A percentile compares a stretch with the other conserved stretches of the same genome.
Conservation (phyloP, 2,113 vertebrate species). For the Noturus placidus region DNA sequence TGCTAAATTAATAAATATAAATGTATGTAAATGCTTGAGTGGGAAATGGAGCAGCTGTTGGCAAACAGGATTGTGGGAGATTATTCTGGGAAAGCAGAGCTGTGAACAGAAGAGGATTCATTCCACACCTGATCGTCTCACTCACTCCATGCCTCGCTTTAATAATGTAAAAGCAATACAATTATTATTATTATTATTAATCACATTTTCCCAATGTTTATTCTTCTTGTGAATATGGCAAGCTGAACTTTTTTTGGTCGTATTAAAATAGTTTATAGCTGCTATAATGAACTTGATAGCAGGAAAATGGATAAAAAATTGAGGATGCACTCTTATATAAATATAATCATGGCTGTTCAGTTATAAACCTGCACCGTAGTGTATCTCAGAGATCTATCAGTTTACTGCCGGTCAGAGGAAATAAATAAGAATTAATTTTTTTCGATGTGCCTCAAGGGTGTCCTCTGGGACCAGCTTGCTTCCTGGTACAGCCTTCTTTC, state of each 20-base stretch:
- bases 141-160: not conserved
- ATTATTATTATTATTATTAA: too few species aligned
- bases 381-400: not conserved
- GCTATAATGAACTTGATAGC: too few species aligned
- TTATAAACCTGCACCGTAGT: not conserved
- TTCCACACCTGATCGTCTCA: not conserved
- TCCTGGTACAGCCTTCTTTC: not conserved
- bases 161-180: not conserved
- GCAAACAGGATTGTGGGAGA: constrained; percentile 5
- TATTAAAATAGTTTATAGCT: too few species aligned
- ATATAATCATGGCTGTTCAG: not conserved
- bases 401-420: not conserved
- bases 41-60: constrained; percentile 38
- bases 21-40: too few species aligned
- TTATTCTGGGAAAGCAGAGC: not conserved
- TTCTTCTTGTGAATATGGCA: too few species aligned
- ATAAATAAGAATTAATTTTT: too few species aligned
- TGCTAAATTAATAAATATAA: too few species aligned
- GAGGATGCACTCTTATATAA: too few species aligned
- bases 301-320: not conserved
- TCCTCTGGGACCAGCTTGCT: not conserved
- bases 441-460: not conserved
- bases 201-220: too few species aligned
- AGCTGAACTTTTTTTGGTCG: too few species aligned
- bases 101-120: not conserved